A percentile compares a stretch with the other conserved stretches of the same genome.
These are phyloP conservation scores for Caenorhabditis briggsae DNA, from an alignment of 1,140 invertebrate species.

Conservation along the genomic window DNA sequence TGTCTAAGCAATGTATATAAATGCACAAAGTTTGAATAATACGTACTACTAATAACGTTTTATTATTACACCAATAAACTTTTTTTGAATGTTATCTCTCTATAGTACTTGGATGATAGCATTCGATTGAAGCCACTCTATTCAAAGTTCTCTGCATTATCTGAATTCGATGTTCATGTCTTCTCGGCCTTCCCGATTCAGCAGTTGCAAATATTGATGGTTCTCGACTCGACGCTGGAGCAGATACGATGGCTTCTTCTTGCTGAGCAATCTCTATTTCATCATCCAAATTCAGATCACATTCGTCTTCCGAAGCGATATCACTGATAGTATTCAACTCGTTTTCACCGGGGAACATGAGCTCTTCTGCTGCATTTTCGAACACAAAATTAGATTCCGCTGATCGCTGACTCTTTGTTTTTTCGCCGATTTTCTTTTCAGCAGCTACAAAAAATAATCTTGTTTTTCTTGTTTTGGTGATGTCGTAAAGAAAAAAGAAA, in stretches of 20 bases:
- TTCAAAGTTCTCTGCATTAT: conserved; percentile 1
- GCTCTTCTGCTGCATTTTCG: conserved; percentile 4
- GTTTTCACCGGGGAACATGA: conserved; percentile 5
- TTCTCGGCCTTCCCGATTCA: neutral
- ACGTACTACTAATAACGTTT: neutral
- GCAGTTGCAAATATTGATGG: neutral
- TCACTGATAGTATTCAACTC: conserved; percentile 19
- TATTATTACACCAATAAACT: no score
- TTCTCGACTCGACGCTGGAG: neutral
- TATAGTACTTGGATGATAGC: neutral
- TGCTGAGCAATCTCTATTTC: neutral
- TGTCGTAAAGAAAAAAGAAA: neutral
- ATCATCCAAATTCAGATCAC: neutral
- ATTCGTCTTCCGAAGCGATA: neutral
- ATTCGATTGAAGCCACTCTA: neutral
- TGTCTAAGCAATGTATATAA: neutral
- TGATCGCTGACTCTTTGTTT: neutral
- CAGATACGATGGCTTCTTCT: neutral
- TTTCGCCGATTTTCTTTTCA: neutral
- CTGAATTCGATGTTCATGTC: neutral
- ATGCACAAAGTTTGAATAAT: neutral
- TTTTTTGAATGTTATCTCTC: no score
- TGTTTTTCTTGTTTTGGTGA: neutral
- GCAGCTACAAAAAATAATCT: neutral
- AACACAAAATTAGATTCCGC: neutral